Evolutionary conservation across 2,797 vertebrate genomes (phyloP).

Genomic region (Typhlichthys eigenmanni): DNA sequence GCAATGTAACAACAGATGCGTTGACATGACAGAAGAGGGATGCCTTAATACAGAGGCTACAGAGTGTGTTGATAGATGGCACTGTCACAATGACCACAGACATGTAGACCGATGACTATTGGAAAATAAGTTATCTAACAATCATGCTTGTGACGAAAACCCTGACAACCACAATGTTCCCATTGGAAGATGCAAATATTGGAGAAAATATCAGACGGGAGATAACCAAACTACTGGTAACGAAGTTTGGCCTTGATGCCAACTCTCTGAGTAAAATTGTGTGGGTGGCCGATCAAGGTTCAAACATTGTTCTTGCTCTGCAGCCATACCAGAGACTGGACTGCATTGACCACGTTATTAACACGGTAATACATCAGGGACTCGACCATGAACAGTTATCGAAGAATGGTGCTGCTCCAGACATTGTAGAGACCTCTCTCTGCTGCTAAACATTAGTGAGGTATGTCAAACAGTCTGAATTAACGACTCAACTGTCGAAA

Average conservation of each 20-base stretch:
- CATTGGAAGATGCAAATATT: background rate
- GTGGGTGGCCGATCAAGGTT: no score
- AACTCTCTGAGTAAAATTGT: no score
- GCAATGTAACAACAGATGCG: background rate
- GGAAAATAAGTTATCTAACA: background rate
- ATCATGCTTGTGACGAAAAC: background rate
- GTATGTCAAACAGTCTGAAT: background rate
- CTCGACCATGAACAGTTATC: background rate
- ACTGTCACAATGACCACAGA: background rate
- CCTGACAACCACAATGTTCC: background rate
- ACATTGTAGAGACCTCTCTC: background rate
- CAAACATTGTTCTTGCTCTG: no score
- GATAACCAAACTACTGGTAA: background rate
- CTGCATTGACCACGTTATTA: no score
- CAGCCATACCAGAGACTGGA: no score
- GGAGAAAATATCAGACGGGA: background rate
- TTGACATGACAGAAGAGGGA: conserved; percentile 11
- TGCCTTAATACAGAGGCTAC: background rate
- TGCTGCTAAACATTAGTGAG: conserved; percentile 1
- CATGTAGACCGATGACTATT: background rate
- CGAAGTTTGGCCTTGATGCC: no score
- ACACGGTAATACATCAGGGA: background rate
- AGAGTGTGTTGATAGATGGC: background rate
- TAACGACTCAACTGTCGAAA: background rate
- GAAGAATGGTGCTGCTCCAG: background rate